Percentiles rank a stretch among this genome's conserved stretches.
Conservation (phyloP, 2,113 vertebrate genomes). For the Oryzias melastigma region DNA sequence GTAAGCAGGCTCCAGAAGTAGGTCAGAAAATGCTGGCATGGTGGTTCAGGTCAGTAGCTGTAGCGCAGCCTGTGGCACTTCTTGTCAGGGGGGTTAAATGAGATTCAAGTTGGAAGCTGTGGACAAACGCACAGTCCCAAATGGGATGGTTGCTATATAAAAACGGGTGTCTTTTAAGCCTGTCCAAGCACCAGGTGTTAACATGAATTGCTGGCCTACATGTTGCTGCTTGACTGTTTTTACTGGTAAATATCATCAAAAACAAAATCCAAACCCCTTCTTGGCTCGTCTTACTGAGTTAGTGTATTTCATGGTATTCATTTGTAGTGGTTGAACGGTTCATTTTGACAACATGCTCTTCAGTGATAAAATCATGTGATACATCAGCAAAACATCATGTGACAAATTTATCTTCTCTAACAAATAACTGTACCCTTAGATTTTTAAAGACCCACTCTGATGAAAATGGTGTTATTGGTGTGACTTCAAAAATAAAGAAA, state of each 20-base stretch:
- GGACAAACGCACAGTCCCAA: constrained; percentile 10
- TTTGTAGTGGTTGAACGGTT: background rate
- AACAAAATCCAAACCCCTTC: constrained; percentile 2
- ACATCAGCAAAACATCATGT: constrained; percentile 49
- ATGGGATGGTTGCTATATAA: constrained; percentile 11
- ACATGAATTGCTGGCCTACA: constrained; percentile 8
- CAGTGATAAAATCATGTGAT: constrained; percentile 58
- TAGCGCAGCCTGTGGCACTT: constrained; percentile 39
- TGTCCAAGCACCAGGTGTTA: constrained; percentile 23
- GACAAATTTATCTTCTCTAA: constrained; percentile 31
- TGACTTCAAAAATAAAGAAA: too few relatives aligned
- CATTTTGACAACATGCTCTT: background rate
- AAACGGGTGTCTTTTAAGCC: constrained; percentile 15
- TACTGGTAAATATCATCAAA: constrained; percentile 10
- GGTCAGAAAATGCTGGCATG: constrained; percentile 54
- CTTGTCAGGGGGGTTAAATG: constrained; percentile 38
- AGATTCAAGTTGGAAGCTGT: constrained; percentile 30
- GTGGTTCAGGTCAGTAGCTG: constrained; percentile 46
- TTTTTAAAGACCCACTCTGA: too few relatives aligned
- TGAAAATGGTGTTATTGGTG: too few relatives aligned
- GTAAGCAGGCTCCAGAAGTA: constrained; percentile 53
- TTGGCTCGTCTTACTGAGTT: background rate
- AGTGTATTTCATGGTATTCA: constrained; percentile 1
- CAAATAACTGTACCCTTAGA: constrained; percentile 4
- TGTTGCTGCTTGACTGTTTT: constrained; percentile 12